phyloP scores from a whole-genome alignment of 2,888 invertebrate species.

The Rhabditoides inermis region DNA sequence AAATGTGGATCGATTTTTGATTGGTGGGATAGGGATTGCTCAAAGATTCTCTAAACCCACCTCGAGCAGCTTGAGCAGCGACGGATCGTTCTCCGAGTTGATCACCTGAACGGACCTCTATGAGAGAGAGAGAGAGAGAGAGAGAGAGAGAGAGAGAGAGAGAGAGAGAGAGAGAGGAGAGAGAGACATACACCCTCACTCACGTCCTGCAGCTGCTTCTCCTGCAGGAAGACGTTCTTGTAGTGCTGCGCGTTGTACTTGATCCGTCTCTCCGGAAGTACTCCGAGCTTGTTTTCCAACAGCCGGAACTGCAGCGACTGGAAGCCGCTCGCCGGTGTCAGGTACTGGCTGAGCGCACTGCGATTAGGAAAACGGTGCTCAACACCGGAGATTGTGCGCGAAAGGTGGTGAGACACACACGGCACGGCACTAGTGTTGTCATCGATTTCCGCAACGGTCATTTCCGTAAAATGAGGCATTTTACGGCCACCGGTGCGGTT shows the following conservation, averaged over 20 bases:
- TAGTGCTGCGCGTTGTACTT: slow-evolving; percentile 79
- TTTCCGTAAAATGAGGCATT: too few species aligned
- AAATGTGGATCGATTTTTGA: neutral
- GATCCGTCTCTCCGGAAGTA: slow-evolving; percentile 44
- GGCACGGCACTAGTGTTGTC: too few species aligned
- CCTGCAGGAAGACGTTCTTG: slow-evolving; percentile 36
- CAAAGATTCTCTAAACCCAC: slow-evolving; percentile 34
- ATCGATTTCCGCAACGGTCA: too few species aligned
- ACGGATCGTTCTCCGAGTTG: slow-evolving; percentile 74
- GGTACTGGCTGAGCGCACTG: slow-evolving; percentile 70
- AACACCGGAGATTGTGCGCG: too few species aligned
- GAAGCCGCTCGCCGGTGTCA: slow-evolving; percentile 92
- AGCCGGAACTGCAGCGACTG: slow-evolving; percentile 89
- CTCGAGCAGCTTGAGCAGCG: slow-evolving; percentile 75
- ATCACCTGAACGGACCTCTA: too few species aligned
- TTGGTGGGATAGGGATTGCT: neutral
- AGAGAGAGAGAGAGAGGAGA: too few species aligned
- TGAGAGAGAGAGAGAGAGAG: too few species aligned
- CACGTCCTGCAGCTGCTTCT: slow-evolving; percentile 18
- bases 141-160: too few species aligned
- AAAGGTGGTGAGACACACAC: too few species aligned
- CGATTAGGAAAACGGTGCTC: too few species aligned
- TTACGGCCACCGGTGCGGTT: too few species aligned
- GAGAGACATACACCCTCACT: too few species aligned
- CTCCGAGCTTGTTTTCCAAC: slow-evolving; percentile 80